Conservation (phyloP, 2,888 invertebrate genomes). For the Apomyelois bistriatella region DNA sequence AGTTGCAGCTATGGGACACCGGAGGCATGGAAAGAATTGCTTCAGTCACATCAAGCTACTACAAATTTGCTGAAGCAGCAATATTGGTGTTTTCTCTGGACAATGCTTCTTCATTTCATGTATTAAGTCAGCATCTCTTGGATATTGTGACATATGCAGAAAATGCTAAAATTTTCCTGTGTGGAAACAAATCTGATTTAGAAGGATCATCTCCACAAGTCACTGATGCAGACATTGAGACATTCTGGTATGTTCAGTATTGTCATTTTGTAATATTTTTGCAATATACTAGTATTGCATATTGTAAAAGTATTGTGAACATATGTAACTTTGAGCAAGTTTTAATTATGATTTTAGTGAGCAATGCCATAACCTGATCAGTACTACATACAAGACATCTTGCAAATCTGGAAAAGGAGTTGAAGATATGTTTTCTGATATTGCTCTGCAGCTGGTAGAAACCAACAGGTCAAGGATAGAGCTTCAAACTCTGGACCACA, state of each 20-base stretch:
- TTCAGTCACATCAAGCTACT: constrained; percentile 96
- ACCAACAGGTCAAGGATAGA: constrained; percentile 91
- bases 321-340: background rate
- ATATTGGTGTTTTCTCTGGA: constrained; percentile 94
- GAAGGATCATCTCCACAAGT: constrained; percentile 87
- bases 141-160: constrained; percentile 97
- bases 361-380: constrained; percentile 94
- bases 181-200: constrained; percentile 94
- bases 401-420: constrained; percentile 93
- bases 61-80: constrained; percentile 97
- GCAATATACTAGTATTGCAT: background rate
- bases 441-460: constrained; percentile 89
- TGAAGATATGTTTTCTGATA: constrained; percentile 94
- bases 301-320: background rate
- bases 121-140: constrained; percentile 93
- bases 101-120: constrained; percentile 95
- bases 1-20: constrained; percentile 98
- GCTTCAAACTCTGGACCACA: constrained; percentile 87
- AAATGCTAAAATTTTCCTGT: constrained; percentile 96
- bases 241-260: constrained; percentile 83
- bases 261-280: background rate
- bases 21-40: constrained; percentile 98
- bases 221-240: constrained; percentile 92
- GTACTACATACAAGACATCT: constrained; percentile 93
- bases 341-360: constrained; percentile 78